Evolutionary conservation across 1,140 invertebrate species (phyloP).

Genomic region (Musca vetustissima): DNA sequence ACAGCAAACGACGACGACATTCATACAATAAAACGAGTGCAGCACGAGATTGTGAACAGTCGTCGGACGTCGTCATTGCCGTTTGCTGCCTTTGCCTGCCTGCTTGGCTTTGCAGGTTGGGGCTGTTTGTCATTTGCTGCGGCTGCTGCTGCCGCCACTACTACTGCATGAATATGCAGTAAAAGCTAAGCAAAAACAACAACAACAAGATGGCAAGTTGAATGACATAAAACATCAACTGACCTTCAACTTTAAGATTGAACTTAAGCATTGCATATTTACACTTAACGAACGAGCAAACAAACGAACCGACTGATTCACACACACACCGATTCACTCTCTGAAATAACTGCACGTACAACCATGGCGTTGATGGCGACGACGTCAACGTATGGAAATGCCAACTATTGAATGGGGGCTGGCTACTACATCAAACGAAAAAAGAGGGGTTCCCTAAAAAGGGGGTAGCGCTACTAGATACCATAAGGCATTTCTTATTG

Average conservation of each 20-base stretch:
- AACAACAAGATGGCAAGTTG: constrained; percentile 42
- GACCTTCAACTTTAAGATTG: constrained; percentile 55
- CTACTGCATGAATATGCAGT: not conserved
- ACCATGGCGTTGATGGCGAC: not conserved
- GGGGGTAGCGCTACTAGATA: no score
- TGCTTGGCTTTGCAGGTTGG: no score
- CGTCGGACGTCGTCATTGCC: not conserved
- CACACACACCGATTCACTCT: constrained; percentile 15
- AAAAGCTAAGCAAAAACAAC: not conserved
- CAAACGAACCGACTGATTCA: constrained; percentile 7
- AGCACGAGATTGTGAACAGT: no score
- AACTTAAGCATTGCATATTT: constrained; percentile 44
- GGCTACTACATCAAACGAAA: no score
- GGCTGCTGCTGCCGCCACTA: not conserved
- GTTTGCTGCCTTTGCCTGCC: no score
- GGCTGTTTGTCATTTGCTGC: not conserved
- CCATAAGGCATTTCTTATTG: no score
- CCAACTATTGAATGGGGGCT: not conserved
- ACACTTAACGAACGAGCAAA: constrained; percentile 25
- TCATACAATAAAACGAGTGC: no score
- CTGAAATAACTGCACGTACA: not conserved
- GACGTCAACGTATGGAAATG: not conserved
- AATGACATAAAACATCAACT: constrained; percentile 56
- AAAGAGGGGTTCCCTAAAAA: not conserved
- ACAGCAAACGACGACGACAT: no score